These are phyloP conservation scores for Xenopus borealis DNA, from an alignment of 2,113 vertebrate species.

Conservation along the genomic window DNA sequence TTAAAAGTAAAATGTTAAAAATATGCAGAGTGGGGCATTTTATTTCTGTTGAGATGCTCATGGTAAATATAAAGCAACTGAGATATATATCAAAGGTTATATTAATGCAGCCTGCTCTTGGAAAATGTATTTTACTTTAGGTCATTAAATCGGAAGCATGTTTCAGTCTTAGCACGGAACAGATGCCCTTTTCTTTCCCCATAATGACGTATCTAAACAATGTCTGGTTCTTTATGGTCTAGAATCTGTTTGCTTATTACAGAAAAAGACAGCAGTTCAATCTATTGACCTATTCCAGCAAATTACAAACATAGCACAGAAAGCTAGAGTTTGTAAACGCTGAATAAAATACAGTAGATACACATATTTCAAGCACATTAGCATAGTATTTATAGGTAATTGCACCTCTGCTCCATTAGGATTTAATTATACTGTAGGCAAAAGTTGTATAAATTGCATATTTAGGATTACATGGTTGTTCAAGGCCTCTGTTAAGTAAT, in stretches of 20 bases:
- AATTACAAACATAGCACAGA: conserved; percentile 38
- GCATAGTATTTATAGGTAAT: conserved; percentile 46
- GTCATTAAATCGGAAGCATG: conserved; percentile 42
- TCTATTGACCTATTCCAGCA: conserved; percentile 46
- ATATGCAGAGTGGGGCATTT: not conserved
- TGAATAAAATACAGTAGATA: conserved; percentile 35
- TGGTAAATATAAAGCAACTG: conserved; percentile 3
- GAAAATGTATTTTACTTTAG: conserved; percentile 39
- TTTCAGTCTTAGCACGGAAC: conserved; percentile 34
- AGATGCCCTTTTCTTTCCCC: conserved; percentile 45
- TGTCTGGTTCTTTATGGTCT: conserved; percentile 42
- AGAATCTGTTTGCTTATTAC: conserved; percentile 46
- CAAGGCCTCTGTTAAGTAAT: conserved; percentile 15
- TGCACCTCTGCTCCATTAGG: conserved; percentile 46
- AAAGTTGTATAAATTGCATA: conserved; percentile 44
- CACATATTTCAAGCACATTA: conserved; percentile 44
- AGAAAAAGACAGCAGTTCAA: conserved; percentile 43
- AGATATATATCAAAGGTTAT: conserved; percentile 27
- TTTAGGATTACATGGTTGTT: conserved; percentile 40
- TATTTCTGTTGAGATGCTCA: not conserved
- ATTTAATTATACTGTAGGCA: conserved; percentile 45
- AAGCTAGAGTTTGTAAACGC: conserved; percentile 13
- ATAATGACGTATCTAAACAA: conserved; percentile 44
- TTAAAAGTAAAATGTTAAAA: not conserved
- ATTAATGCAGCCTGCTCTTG: conserved; percentile 22